Evolutionary conservation across 2,797 vertebrate genomes (phyloP), one percentile per base, ranked within the genome.

Genomic region (Macropus fuliginosus): DNA sequence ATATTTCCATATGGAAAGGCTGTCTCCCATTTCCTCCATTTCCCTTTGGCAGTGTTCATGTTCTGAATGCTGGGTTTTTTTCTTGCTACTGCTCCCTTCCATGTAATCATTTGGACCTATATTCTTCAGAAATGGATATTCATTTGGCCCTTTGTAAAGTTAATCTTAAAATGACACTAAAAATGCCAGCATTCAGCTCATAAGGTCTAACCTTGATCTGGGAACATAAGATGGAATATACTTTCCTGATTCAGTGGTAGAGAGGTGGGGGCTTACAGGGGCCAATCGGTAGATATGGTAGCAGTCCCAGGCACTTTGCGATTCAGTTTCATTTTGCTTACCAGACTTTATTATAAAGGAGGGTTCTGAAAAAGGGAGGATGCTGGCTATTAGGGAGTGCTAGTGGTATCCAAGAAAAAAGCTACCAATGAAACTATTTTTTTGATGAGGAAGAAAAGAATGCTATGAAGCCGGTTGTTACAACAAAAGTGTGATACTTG

Each of bases 1-100:
- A 92, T 0, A 91, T 91, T 54, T 95, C 3, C 57, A 93, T 46
- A 91, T 66, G 96, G 62, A n/a, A 93, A 94, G 21, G 27, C 5
- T 91, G 55, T 93, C 6, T 92, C 4, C 13, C n/a, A n/a, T 95
- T 95, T 57, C 4, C 12, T 92, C 27, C 66, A 56, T 92, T 93
- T 94, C n/a, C n/a, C 62, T 74, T 92, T 87, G 96, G 92, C 0
- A 55, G 2, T 94, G 28, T 56, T 3, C 89, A 93, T 57, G 95
- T 87, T 93, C n/a, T 94, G 94, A 96, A 66, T 54, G 91, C 0
- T 34, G 0, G 18, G 93, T 12, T 52, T 52, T 0, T 28, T 74
- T 91, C 14, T 29, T 93, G 18, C 2, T 96, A 5, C 92, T 13
- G 94, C 29, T 3, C 18, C 93, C 0, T 92, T 95, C 91, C 46